Conservation (phyloP, 2,888 invertebrate species). For the Schrankia costaestrigalis region DNA sequence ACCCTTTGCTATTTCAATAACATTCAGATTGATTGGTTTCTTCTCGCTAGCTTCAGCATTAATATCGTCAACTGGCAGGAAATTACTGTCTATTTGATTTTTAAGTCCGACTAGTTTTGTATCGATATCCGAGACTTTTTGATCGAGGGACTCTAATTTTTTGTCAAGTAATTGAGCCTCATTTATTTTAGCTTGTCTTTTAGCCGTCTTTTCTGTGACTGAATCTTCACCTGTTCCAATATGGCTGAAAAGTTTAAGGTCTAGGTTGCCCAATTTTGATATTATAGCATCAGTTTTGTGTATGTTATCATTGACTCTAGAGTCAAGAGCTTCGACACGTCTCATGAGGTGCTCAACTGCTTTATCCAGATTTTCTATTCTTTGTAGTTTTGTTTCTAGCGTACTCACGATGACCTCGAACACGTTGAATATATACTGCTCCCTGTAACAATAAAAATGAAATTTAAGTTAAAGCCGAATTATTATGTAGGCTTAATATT, state of each 20-base stretch:
- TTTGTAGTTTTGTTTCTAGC: constrained; percentile 91
- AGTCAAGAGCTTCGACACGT: constrained; percentile 90
- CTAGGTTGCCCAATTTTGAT: constrained; percentile 86
- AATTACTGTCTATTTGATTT: constrained; percentile 91
- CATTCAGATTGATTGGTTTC: constrained; percentile 91
- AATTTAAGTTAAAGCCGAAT: too few relatives aligned
- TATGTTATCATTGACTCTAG: constrained; percentile 90
- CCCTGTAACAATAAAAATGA: constrained; percentile 87
- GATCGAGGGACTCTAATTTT: constrained; percentile 86
- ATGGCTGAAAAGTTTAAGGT: constrained; percentile 86
- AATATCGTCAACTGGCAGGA: constrained; percentile 89
- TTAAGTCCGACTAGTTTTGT: constrained; percentile 88
- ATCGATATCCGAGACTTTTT: constrained; percentile 92
- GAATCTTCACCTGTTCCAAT: constrained; percentile 60
- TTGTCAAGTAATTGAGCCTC: constrained; percentile 81
- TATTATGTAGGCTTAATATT: too few relatives aligned
- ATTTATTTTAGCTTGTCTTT: constrained; percentile 40
- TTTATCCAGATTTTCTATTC: constrained; percentile 93
- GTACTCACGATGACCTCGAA: constrained; percentile 95
- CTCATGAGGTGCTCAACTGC: constrained; percentile 93
- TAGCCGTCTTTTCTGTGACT: constrained; percentile 52
- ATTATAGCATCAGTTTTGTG: constrained; percentile 92
- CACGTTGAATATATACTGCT: constrained; percentile 92
- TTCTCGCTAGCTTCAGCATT: constrained; percentile 94
- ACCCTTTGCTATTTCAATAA: constrained; percentile 91